These are phyloP conservation scores for Cordilura impudica DNA, from an alignment of 2,888 invertebrate species.

Conservation along the genomic window DNA sequence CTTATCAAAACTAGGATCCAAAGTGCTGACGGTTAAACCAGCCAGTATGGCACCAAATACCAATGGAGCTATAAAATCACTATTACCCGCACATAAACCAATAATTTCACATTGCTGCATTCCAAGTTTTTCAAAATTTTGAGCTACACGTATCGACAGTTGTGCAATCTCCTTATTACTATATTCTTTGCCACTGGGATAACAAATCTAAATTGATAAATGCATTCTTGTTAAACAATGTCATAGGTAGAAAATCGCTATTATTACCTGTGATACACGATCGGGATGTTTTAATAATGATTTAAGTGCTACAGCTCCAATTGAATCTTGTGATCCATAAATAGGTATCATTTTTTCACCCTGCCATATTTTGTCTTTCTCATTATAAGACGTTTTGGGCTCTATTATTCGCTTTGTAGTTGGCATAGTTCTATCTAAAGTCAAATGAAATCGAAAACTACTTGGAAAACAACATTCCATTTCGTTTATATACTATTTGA, in stretches of 20 bases:
- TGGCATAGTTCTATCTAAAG: slow-evolving; percentile 7
- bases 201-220: slow-evolving; percentile 42
- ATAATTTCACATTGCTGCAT: slow-evolving; percentile 59
- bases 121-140: slow-evolving; percentile 41
- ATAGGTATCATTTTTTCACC: not conserved
- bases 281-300: slow-evolving; percentile 14
- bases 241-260: not conserved
- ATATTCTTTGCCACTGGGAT: slow-evolving; percentile 45
- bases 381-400: not conserved
- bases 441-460: too few relatives aligned
- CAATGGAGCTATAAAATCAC: slow-evolving; percentile 64
- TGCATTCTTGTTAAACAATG: not conserved
- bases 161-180: slow-evolving; percentile 44
- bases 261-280: slow-evolving; percentile 31
- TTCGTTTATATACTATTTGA: not conserved
- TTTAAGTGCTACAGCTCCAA: slow-evolving; percentile 1
- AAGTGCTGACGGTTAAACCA: slow-evolving; percentile 60
- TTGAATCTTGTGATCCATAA: not conserved
- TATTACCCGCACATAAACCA: slow-evolving; percentile 63
- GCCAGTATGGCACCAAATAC: slow-evolving; percentile 60
- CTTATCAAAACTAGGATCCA: slow-evolving; percentile 61
- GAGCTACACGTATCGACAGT: slow-evolving; percentile 47
- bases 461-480: not conserved
- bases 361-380: slow-evolving; percentile 25
- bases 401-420: not conserved